Conservation (phyloP, 2,888 invertebrate species). For the Melikaiella ostensackeni region DNA sequence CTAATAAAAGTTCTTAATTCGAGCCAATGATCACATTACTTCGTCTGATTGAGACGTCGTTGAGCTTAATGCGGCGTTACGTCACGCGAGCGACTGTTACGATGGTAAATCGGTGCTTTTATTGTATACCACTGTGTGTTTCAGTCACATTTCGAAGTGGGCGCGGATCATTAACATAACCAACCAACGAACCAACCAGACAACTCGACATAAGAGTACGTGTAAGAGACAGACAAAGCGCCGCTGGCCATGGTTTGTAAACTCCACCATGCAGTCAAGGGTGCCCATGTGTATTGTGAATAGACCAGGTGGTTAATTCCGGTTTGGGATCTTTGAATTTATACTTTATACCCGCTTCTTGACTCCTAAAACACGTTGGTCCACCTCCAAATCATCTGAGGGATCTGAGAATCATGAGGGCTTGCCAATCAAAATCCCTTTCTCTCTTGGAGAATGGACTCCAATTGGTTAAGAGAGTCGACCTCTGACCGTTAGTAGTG, state of each 20-base stretch:
- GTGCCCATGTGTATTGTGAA: conserved; percentile 28
- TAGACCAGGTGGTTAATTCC: conserved; percentile 54
- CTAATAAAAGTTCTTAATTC: conserved; percentile 31
- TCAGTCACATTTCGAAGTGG: conserved; percentile 40
- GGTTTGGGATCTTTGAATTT: conserved; percentile 42
- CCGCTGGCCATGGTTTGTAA: conserved; percentile 53
- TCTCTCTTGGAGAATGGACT: neutral
- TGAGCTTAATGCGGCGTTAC: conserved; percentile 66
- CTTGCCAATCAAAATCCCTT: conserved; percentile 21
- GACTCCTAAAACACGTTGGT: conserved; percentile 11
- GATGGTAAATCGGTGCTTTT: conserved; percentile 69
- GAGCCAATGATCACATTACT: conserved; percentile 32
- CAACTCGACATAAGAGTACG: conserved; percentile 45
- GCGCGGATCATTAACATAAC: conserved; percentile 71
- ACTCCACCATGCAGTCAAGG: conserved; percentile 41
- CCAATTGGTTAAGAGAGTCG: neutral
- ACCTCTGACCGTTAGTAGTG: conserved; percentile 6
- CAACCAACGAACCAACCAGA: conserved; percentile 59
- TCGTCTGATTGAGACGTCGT: conserved; percentile 50
- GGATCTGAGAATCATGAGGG: neutral
- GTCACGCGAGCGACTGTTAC: conserved; percentile 66
- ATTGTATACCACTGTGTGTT: conserved; percentile 61
- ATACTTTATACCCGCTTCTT: neutral
- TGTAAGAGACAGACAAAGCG: conserved; percentile 51
- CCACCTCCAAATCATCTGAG: neutral